These are phyloP conservation scores for Diploptera punctata DNA, from an alignment of 2,888 invertebrate genomes.

Conservation along the genomic window DNA sequence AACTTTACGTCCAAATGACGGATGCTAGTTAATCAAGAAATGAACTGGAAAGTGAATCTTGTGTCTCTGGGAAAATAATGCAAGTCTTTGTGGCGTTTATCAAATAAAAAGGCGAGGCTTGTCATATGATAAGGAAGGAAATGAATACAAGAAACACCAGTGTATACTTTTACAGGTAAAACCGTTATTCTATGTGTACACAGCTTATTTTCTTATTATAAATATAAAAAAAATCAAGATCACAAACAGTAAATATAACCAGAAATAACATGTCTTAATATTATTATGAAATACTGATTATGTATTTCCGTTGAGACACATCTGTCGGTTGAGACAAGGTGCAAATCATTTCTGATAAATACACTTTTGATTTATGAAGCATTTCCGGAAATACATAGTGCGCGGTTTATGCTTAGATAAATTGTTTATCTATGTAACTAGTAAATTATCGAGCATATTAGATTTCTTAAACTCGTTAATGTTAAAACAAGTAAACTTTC, in stretches of 20 bases:
- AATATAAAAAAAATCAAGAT: background rate
- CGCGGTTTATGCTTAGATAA: too few species aligned
- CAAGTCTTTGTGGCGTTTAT: background rate
- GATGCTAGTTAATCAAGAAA: too few species aligned
- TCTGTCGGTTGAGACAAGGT: too few species aligned
- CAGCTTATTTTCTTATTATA: background rate
- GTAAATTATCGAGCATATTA: too few species aligned
- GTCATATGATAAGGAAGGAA: background rate
- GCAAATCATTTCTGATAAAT: too few species aligned
- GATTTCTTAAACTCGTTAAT: too few species aligned
- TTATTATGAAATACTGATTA: background rate
- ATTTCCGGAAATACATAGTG: too few species aligned
- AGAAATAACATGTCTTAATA: background rate
- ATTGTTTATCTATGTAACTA: too few species aligned
- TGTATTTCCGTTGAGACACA: background rate
- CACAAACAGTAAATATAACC: background rate
- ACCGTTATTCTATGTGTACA: background rate
- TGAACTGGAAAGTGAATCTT: too few species aligned
- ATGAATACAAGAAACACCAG: background rate
- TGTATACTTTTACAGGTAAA: background rate
- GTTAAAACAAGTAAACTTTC: too few species aligned
- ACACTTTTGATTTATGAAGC: too few species aligned
- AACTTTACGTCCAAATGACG: too few species aligned
- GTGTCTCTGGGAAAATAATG: background rate
- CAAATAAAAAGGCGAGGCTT: slow-evolving; percentile 15